Base-by-base conservation (phyloP, 2,113 vertebrate genomes). In the Misgurnus anguillicaudatus region DNA sequence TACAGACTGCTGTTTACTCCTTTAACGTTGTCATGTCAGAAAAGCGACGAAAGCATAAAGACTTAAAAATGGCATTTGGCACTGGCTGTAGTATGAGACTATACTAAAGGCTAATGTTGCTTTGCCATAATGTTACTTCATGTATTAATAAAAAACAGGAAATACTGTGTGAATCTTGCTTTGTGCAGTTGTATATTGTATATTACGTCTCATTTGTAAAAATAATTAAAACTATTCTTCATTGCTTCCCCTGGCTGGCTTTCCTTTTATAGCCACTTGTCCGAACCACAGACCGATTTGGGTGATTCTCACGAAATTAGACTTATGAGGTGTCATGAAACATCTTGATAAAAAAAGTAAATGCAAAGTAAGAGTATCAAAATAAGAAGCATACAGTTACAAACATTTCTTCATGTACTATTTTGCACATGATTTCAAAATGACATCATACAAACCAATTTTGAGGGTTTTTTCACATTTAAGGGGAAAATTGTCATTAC, bases 1-100 rank as follows among this genome's bases (percentile, higher is more conserved):
- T 76, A 76, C 13, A 76, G 45, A 64, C 41, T 17, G 21, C 41
- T 70, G 65, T 79, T 63, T 76, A 64, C 73, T 76, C 73, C 64
- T 75, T 75, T 64, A 76, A 53, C 42, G 42, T 38, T 38, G 5
- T 24, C 73, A 64, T 53, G 73, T 63, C 73, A 5, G 31, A 14
- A 75, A 14, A 13, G 61, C 24, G 5, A 17, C 6, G 10, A 64
- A 42, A 64, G 47, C 73, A 64, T 76, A 36, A 51, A 64, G 45
- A 53, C 61, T 53, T 64, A 11, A 31, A 64, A 36, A 48, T 64
- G 60, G 42, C 16, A 47, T 42, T 39, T 60, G 53, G 3, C 38
- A 41, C 36, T 10, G 38, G 36, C 45, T 58, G 19, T 42, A 58
- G 19, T 72, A 24, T 60, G 13, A 45, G 55, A 60, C 39, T 60